These are phyloP conservation scores for Montipora capricornis DNA, from an alignment of 64 coral and sea anemone species.

Conservation along the genomic window DNA sequence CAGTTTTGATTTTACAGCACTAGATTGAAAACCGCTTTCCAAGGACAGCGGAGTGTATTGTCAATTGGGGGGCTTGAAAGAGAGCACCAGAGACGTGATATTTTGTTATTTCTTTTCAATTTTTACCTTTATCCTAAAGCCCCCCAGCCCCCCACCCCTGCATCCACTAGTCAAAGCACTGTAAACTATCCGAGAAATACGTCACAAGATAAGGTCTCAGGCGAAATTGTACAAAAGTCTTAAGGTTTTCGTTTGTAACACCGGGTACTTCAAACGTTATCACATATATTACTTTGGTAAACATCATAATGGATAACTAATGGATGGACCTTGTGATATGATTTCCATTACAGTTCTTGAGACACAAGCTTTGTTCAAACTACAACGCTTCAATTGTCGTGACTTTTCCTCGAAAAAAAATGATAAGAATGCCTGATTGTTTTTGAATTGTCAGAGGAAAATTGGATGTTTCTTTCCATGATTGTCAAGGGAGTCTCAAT, in stretches of 20 bases:
- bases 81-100: too few species aligned
- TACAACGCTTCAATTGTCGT: neutral
- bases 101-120: too few species aligned
- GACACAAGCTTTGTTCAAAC: slow-evolving; percentile 21
- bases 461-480: slow-evolving; percentile 7
- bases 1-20: neutral
- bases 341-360: slow-evolving; percentile 12
- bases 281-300: slow-evolving; percentile 4
- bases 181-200: neutral
- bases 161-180: neutral
- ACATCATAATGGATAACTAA: slow-evolving; percentile 15
- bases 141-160: neutral
- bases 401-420: slow-evolving; percentile 12
- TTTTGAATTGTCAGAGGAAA: slow-evolving; percentile 13
- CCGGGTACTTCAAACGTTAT: slow-evolving; percentile 12
- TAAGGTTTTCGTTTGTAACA: slow-evolving; percentile 15
- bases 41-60: neutral
- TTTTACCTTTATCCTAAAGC: neutral
- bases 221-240: neutral
- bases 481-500: slow-evolving; percentile 8
- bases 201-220: neutral
- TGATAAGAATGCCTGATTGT: slow-evolving; percentile 4
- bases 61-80: too few species aligned
- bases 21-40: neutral
- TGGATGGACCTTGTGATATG: slow-evolving; percentile 12